Base-by-base conservation (phyloP, 2,113 vertebrate species). In the Alouatta palliata region DNA sequence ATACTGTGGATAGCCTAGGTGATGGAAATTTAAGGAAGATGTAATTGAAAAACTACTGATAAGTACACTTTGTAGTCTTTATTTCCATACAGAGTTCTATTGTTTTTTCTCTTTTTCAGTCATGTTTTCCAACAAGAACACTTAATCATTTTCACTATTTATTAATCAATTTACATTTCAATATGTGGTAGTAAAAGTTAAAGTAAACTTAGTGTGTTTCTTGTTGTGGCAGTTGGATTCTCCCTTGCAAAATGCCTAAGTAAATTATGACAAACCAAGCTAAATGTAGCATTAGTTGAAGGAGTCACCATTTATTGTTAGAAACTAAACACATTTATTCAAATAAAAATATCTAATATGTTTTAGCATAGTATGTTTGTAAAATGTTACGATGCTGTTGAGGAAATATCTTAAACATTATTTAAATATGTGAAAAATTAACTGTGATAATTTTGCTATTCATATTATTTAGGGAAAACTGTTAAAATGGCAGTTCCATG, bases 101-200 rank as follows among this genome's bases (percentile, higher is more conserved):
- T 52, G 27, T 27, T 80, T 54, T 54, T 82, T 89, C 4, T 96
- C 35, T 86, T 47, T 91, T 91, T 47, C 14, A 90, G 96, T 97
- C 43, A 30, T 49, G 80, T 95, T 94, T 97, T 97, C 80, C 54
- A 85, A 27, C 0, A 84, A 96, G 77, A 97, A 90, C 27, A 93
- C 68, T 94, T 95, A 77, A 80, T 87, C 68, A 92, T 97, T 98
- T 97, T 87, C 94, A 94, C n/a, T 96, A 90, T 52, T 97, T 94
- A 64, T 96, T 97, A 98, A 96, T 98, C 97, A 91, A 97, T 97
- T 97, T 98, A 98, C 94, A 98, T 98, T 97, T 94, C 89, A 98
- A 87, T 90, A 43, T 75, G 35, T 87, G 84, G 8, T 97, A 97
- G 89, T 96, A 97, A 92, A 98, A 92, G 88, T 97, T 92, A 90